Base-by-base conservation (phyloP, 53 echinoderm and acorn worm genomes). In the Echinarachnius parma region DNA sequence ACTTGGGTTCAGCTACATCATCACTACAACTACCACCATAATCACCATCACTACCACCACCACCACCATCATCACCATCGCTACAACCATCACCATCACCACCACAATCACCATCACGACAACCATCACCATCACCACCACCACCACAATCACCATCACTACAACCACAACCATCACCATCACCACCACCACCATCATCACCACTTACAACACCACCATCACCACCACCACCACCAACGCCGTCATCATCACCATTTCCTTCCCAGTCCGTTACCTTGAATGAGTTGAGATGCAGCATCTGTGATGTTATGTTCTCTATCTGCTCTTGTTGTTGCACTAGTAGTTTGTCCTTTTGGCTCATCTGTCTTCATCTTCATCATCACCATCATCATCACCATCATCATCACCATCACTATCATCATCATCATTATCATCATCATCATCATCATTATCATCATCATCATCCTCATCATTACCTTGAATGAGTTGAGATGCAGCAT, bases 271-370 rank as follows among this genome's bases (percentile, higher is more conserved):
- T 60, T 32, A 96, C 96, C 90, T 88, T 91, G 31, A 87, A 87
- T 42, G 82, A 85, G 74, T 91, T 96, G 57, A 96, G 81, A 24
- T 91, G 79, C 31, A 91, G 96, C 56, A 96, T 79, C 59, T 96
- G 96, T 30, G 81, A 81, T 3, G 96, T 96, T 3, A 96, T 72
- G 11, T 39, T 81, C 42, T 96, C 96, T 30, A 96, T 91, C 66
- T 96, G 96, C 14, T 90, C 90, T 71, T 96, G 96, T 35, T 96
- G 96, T 30, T 96, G 91, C 7, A 79, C 69, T n/a, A 96, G 77
- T 7, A 96, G 80, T 44, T 91, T 76, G 50, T 85, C 96, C 56
- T 96, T 96, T 55, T 91, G 96, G 15, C 49, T 78, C 31, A 89
- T 36, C 70, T 91, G 96, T 62, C 26, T 1, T 36, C 36, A 36